phyloP scores from a whole-genome alignment of 2,888 invertebrate genomes.

The Dioctria rufipes region DNA sequence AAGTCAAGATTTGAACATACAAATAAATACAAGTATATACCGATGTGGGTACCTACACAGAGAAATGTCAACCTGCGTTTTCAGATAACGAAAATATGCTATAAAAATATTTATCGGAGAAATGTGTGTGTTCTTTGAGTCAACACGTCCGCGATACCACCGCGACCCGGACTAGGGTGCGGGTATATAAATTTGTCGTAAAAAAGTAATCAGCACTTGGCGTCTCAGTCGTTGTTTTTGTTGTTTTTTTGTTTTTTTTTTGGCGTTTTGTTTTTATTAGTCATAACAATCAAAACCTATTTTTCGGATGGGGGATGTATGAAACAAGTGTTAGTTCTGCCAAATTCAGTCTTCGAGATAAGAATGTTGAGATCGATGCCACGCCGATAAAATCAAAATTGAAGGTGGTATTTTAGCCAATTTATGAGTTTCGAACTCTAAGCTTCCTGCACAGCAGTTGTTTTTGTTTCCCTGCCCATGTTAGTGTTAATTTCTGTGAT shows the following conservation, averaged over 20 bases:
- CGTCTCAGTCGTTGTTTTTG: not conserved
- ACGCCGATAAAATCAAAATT: too few species aligned
- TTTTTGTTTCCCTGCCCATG: too few species aligned
- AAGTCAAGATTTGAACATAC: conserved; percentile 27
- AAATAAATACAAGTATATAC: conserved; percentile 17
- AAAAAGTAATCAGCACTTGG: conserved; percentile 31
- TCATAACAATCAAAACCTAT: not conserved
- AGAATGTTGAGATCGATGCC: too few species aligned
- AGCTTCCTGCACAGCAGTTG: too few species aligned
- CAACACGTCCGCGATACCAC: conserved; percentile 21
- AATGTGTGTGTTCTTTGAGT: conserved; percentile 26
- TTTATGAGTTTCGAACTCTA: too few species aligned
- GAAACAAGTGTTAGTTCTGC: too few species aligned
- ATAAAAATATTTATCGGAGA: not conserved
- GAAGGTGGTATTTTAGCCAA: too few species aligned
- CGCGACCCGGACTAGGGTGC: not conserved
- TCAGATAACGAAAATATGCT: conserved; percentile 32
- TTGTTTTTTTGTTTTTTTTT: conserved; percentile 14
- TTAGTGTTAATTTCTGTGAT: too few species aligned
- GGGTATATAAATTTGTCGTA: conserved; percentile 33
- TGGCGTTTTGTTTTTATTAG: conserved; percentile 12
- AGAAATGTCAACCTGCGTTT: conserved; percentile 28
- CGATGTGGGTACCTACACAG: too few species aligned
- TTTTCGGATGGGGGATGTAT: not conserved
- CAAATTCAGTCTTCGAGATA: too few species aligned